These are phyloP conservation scores for Drosophila anomelani DNA, from an alignment of 2,888 invertebrate species.

Conservation along the genomic window DNA sequence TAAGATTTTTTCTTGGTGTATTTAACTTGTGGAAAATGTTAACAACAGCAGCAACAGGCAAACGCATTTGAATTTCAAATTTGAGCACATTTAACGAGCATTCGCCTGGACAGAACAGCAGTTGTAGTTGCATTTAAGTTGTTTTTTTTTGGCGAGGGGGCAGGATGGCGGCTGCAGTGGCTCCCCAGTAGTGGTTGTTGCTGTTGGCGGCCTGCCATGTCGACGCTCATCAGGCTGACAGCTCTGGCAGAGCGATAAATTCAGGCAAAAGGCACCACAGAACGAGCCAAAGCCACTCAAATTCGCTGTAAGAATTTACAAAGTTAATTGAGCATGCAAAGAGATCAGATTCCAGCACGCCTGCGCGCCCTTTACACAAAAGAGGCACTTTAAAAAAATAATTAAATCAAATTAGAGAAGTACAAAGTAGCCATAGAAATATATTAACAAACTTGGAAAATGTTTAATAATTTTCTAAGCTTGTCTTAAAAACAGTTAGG, in stretches of 20 bases:
- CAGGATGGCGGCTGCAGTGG: slow-evolving; percentile 32
- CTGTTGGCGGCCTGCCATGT: slow-evolving; percentile 62
- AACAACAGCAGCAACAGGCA: slow-evolving; percentile 42
- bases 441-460: background rate
- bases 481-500: background rate
- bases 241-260: slow-evolving; percentile 71
- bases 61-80: slow-evolving; percentile 77
- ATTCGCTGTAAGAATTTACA: slow-evolving; percentile 61
- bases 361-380: slow-evolving; percentile 44
- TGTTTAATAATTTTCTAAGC: background rate
- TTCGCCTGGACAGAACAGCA: slow-evolving; percentile 56
- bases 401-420: background rate
- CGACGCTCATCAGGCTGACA: slow-evolving; percentile 74
- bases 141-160: slow-evolving; percentile 24
- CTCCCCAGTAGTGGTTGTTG: slow-evolving; percentile 37
- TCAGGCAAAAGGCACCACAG: slow-evolving; percentile 10
- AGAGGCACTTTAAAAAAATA: slow-evolving; percentile 3
- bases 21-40: slow-evolving; percentile 42
- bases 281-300: slow-evolving; percentile 36
- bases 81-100: slow-evolving; percentile 64
- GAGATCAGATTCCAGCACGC: slow-evolving; percentile 65
- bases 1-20: background rate
- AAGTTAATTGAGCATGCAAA: slow-evolving; percentile 77
- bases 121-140: slow-evolving; percentile 35
- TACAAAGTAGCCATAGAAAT: background rate